These are phyloP conservation scores for Plotosus lineatus DNA, from an alignment of 2,113 vertebrate genomes.

Conservation along the genomic window DNA sequence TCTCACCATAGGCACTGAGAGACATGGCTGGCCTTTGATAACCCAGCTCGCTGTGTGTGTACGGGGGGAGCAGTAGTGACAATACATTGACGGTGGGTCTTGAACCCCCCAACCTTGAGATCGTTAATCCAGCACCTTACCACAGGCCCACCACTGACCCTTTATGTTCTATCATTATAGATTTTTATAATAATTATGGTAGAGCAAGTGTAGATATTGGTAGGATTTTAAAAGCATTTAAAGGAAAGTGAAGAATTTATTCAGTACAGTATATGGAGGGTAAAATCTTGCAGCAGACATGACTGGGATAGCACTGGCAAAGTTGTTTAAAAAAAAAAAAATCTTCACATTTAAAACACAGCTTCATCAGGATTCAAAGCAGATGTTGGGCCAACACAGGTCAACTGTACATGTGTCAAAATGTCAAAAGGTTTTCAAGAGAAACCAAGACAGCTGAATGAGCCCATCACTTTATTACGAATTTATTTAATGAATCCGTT, in stretches of 20 bases:
- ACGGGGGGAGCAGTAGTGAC: too few species aligned
- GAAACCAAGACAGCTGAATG: not conserved
- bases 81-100: too few species aligned
- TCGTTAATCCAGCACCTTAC: too few species aligned
- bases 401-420: not conserved
- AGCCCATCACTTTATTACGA: not conserved
- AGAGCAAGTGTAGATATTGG: too few species aligned
- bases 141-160: too few species aligned
- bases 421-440: not conserved
- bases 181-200: too few species aligned
- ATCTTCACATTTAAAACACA: not conserved
- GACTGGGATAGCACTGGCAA: not conserved
- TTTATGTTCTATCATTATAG: too few species aligned
- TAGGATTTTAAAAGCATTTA: too few species aligned
- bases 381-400: not conserved
- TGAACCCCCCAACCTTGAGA: too few species aligned
- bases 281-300: not conserved
- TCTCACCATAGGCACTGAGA: too few species aligned
- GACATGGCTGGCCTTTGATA: too few species aligned
- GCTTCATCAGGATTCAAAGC: not conserved
- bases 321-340: not conserved
- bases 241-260: not conserved
- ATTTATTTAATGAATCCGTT: not conserved
- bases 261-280: not conserved
- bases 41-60: too few species aligned